Evolutionary conservation across 92 coral and sea anemone genomes (phyloP).

Genomic region (Phenganax subtilis): DNA sequence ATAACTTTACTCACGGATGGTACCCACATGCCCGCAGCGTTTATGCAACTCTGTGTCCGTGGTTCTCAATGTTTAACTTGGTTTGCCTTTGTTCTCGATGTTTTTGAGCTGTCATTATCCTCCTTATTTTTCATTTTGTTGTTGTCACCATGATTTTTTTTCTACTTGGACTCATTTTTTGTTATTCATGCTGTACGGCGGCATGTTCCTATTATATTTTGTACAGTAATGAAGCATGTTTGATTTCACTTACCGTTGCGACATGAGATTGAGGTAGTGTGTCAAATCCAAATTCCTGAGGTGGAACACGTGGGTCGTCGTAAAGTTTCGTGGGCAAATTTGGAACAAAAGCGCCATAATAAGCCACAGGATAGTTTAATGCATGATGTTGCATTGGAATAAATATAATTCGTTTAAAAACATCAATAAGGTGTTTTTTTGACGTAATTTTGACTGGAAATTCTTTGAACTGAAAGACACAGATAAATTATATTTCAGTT

Average conservation of each 20-base stretch:
- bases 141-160: no score
- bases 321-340: conserved; percentile 50
- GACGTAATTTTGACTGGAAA: conserved; percentile 51
- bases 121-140: no score
- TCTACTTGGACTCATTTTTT: no score
- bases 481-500: background rate
- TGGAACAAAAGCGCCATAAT: conserved; percentile 45
- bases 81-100: no score
- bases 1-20: no score
- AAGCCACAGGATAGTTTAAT: conserved; percentile 44
- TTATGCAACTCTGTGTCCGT: no score
- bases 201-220: no score
- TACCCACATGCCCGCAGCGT: no score
- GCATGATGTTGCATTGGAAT: conserved; percentile 49
- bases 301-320: conserved; percentile 50
- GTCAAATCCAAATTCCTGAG: conserved; percentile 26
- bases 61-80: no score
- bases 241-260: conserved; percentile 36
- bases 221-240: no score
- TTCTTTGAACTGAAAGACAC: conserved; percentile 44
- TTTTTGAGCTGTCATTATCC: no score
- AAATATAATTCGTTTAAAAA: conserved; percentile 58
- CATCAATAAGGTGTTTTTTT: conserved; percentile 46
- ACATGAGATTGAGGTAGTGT: conserved; percentile 38
- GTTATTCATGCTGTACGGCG: no score